These are phyloP conservation scores for Heterotilapia buettikoferi DNA, from an alignment of 2,113 vertebrate genomes.

Conservation along the genomic window DNA sequence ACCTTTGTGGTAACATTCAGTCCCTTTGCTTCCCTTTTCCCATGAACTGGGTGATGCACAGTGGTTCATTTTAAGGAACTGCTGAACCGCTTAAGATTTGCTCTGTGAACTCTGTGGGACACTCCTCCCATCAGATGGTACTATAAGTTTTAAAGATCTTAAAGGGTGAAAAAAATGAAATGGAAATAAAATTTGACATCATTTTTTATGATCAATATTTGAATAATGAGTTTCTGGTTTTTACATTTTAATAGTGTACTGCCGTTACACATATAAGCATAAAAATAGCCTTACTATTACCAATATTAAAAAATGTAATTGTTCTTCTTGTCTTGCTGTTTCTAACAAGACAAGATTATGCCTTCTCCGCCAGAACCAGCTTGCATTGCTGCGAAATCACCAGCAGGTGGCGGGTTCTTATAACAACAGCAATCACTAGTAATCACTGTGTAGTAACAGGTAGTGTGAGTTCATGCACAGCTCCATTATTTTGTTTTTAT, in stretches of 20 bases:
- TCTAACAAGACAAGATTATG: not conserved
- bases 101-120: not conserved
- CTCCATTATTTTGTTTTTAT: not conserved
- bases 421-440: not conserved
- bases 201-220: not conserved
- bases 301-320: not conserved
- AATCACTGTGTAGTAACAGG: not conserved
- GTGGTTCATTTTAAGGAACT: not conserved
- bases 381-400: not conserved
- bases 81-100: not conserved
- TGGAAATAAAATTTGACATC: not conserved
- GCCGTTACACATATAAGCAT: not conserved
- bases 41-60: not conserved
- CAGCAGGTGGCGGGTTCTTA: conserved; percentile 42
- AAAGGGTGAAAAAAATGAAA: not conserved
- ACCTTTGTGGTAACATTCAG: not conserved
- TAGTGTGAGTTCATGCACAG: not conserved
- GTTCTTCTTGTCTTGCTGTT: not conserved
- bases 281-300: not conserved
- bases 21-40: not conserved
- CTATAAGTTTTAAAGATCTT: not conserved
- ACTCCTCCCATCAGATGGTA: not conserved
- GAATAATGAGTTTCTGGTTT: not conserved
- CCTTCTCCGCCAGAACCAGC: not conserved
- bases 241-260: not conserved